Percentiles rank a stretch among this genome's conserved stretches.
Conservation (phyloP, 1,140 invertebrate species). For the Drosophila ananassae region DNA sequence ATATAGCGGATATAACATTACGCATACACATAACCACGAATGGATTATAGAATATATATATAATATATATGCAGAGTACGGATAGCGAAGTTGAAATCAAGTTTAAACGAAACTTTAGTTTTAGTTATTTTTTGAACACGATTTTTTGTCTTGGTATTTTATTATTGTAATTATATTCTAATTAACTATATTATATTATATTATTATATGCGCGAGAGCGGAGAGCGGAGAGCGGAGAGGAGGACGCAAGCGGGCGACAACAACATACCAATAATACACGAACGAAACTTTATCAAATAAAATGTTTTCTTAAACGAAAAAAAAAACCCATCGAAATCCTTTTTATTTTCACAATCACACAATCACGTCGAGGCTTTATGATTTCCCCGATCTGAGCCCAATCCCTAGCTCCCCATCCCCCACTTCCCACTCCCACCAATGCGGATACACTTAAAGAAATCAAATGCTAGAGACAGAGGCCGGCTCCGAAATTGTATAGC, state of each 20-base stretch:
- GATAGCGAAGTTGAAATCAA: slow-evolving; percentile 16
- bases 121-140: slow-evolving; percentile 53
- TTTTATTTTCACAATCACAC: slow-evolving; percentile 45
- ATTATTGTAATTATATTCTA: slow-evolving; percentile 63
- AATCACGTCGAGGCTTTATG: slow-evolving; percentile 6
- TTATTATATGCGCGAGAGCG: background rate
- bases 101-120: slow-evolving; percentile 39
- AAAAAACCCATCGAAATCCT: slow-evolving; percentile 67
- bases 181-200: slow-evolving; percentile 39
- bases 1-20: slow-evolving; percentile 60
- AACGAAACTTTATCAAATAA: slow-evolving; percentile 80
- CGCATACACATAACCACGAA: slow-evolving; percentile 28
- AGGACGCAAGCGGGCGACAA: slow-evolving; percentile 32
- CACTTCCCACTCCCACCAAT: background rate
- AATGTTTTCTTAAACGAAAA: slow-evolving; percentile 74
- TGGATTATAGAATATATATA: slow-evolving; percentile 38
- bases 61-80: slow-evolving; percentile 11
- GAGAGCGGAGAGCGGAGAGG: background rate
- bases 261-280: slow-evolving; percentile 77
- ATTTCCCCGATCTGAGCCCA: background rate
- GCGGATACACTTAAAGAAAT: background rate
- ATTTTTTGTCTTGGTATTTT: slow-evolving; percentile 60
- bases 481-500: slow-evolving; percentile 25
- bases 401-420: slow-evolving; percentile 21
- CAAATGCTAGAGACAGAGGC: slow-evolving; percentile 1